A percentile compares a stretch with the other conserved stretches of the same genome.
These are phyloP conservation scores for Itoplectis maculator DNA, from an alignment of 2,888 invertebrate genomes.

Conservation along the genomic window DNA sequence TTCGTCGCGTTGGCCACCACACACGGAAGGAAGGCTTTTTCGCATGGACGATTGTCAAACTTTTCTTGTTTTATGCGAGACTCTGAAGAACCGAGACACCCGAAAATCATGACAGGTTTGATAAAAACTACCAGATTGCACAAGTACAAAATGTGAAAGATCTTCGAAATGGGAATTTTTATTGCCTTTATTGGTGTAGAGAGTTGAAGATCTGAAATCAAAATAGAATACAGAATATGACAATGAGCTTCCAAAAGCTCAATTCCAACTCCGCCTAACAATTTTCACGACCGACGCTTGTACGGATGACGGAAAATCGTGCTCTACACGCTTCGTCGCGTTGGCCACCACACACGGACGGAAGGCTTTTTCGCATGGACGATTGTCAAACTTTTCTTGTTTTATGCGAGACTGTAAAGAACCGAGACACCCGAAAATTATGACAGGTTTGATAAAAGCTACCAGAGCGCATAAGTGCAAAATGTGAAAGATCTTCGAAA, in stretches of 20 bases:
- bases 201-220: no score
- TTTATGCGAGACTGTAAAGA: background rate
- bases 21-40: background rate
- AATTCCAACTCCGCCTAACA: conserved; percentile 8
- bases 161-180: no score
- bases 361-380: background rate
- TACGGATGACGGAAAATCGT: conserved; percentile 5
- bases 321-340: conserved; percentile 5
- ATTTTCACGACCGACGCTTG: conserved; percentile 6
- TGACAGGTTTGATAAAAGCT: no score
- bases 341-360: background rate
- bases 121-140: no score
- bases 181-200: no score
- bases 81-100: no score
- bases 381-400: background rate
- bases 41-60: background rate
- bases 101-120: no score
- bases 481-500: no score
- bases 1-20: background rate
- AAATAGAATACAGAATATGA: no score
- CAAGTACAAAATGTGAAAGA: no score
- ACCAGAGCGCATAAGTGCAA: no score
- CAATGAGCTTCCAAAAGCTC: conserved; percentile 51
- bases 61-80: background rate
- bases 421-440: no score